These are phyloP conservation scores for Aplodontia rufa DNA, from an alignment of 2,113 vertebrate genomes.

Conservation along the genomic window DNA sequence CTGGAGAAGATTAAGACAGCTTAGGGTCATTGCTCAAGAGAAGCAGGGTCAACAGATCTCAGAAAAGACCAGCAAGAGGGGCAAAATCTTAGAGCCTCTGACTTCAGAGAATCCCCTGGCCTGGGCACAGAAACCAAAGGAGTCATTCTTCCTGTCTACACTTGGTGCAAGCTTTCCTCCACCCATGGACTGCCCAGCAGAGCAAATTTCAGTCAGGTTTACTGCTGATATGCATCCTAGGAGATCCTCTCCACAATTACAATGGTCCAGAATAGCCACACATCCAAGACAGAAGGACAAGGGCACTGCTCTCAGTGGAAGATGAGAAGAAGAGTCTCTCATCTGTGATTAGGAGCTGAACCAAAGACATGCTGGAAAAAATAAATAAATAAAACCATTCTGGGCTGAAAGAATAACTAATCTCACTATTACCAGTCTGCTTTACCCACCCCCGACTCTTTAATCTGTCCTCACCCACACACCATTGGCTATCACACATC, in stretches of 20 bases:
- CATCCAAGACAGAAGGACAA: not conserved
- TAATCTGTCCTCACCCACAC: not conserved
- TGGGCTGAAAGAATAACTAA: not conserved
- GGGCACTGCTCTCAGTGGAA: not conserved
- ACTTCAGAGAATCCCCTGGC: too few relatives aligned
- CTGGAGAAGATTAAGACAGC: too few relatives aligned
- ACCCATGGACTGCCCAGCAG: not conserved
- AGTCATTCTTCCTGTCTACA: not conserved
- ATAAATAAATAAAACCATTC: slow-evolving; percentile 1
- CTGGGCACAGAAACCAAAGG: too few relatives aligned
- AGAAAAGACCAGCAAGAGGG: too few relatives aligned
- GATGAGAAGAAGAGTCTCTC: not conserved
- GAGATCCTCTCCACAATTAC: not conserved
- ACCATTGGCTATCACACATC: not conserved
- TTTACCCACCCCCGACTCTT: not conserved
- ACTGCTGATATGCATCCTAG: not conserved
- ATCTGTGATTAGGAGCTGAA: not conserved
- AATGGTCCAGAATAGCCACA: not conserved
- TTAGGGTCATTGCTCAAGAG: too few relatives aligned
- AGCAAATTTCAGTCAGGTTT: not conserved
- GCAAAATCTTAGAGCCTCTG: too few relatives aligned
- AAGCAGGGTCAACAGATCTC: too few relatives aligned
- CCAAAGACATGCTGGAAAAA: not conserved
- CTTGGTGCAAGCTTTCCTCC: not conserved
- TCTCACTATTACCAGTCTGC: not conserved